Conservation (phyloP, 1,140 invertebrate species). For the Ceratina calcarata region DNA sequence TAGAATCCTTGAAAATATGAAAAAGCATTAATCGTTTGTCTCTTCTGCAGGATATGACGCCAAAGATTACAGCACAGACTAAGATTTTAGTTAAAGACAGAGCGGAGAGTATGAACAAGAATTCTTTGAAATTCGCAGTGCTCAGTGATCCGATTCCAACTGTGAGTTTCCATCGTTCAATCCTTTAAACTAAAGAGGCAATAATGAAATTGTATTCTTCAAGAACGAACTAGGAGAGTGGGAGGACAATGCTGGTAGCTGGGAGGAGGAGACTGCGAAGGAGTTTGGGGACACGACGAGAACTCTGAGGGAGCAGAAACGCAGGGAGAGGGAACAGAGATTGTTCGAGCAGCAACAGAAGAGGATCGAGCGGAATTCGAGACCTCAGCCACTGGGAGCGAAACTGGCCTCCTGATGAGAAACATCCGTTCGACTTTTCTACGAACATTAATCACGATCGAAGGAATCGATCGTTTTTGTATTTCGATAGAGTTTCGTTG, state of each 20-base stretch:
- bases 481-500: too few relatives aligned
- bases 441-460: too few relatives aligned
- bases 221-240: slow-evolving; percentile 78
- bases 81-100: slow-evolving; percentile 79
- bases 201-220: slow-evolving; percentile 21
- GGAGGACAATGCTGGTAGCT: slow-evolving; percentile 79
- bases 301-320: slow-evolving; percentile 78
- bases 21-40: not conserved
- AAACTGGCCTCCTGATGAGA: slow-evolving; percentile 77
- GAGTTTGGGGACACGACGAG: slow-evolving; percentile 77
- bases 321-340: slow-evolving; percentile 77
- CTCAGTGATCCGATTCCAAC: slow-evolving; percentile 69
- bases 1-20: not conserved
- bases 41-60: slow-evolving; percentile 79
- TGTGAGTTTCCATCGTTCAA: slow-evolving; percentile 57
- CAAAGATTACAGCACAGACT: slow-evolving; percentile 80
- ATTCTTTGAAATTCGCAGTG: slow-evolving; percentile 74
- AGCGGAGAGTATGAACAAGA: slow-evolving; percentile 50
- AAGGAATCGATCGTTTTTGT: too few relatives aligned
- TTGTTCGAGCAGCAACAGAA: slow-evolving; percentile 80
- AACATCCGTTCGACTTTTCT: slow-evolving; percentile 22
- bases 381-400: slow-evolving; percentile 75
- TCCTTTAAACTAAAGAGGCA: slow-evolving; percentile 48
- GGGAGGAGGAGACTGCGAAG: slow-evolving; percentile 79
- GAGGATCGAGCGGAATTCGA: slow-evolving; percentile 74